Evolutionary conservation across 1,140 invertebrate genomes (phyloP), one percentile per base, ranked within the genome.

Genomic region (Zaprionus vittiger): DNA sequence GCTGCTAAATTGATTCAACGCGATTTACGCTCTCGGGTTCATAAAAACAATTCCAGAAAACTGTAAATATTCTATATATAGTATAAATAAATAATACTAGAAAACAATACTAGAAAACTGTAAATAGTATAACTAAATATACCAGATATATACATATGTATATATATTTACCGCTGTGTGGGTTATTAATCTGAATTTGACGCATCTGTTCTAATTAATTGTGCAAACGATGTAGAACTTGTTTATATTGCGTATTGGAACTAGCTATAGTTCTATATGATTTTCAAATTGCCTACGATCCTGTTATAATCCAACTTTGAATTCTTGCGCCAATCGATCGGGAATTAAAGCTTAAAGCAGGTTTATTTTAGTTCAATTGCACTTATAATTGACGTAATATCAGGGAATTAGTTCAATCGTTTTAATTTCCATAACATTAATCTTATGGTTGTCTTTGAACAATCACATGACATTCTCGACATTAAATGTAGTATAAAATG

Each of bases 121-220:
- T 12, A n/a, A 14, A 41, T 54, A n/a, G 34, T 38, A 20, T 34
- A 34, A 47, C 20, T 31, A 31, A 31, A 31, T 31, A 31, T 11
- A 31, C 31, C 31, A 38, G 7, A 11, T 11, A 4, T 52, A 31
- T 11, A 4, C 34, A 31, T 31, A 12, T 47, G 3, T 15, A 20
- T 31, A n/a, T 17, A 22, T 47, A n/a, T 22, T 15, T 44, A 31
- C 9, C 2, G 15, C 1, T 34, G 12, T 38, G 1, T 28, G 31
- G 7, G 2, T 14, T 31, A 55, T 55, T 28, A 56, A 28, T 28
- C 22, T 31, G 12, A 0, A 26, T 59, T 54, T 60, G 55, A 31
- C 26, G 31, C 14, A 5, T 34, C 6, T 61, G 47, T n/a, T 68
- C 56, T 55, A 73, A 61, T 69, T 62, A 14, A n/a, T 5, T 12